Base-by-base conservation (phyloP, 1,140 invertebrate genomes). In the Forficula auricularia region DNA sequence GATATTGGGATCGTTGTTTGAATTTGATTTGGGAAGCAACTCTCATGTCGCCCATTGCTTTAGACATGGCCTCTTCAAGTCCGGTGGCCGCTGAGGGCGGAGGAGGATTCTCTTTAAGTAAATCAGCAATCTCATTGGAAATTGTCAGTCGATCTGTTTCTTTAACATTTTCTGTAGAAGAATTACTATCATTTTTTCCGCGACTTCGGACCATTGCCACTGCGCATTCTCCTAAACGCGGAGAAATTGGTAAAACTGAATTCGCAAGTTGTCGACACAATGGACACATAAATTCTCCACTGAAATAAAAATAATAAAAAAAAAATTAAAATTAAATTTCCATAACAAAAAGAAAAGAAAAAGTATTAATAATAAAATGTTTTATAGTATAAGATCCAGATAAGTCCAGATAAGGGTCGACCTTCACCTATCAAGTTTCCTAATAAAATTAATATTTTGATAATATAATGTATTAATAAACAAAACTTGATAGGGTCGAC, bases 1-100 rank as follows among this genome's bases (percentile, higher is more conserved):
- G 70, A 19, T 63, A 64, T 52, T 61, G 66, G 42, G 55, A 55
- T 47, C 63, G 60, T 45, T 64, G 62, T 39, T 72, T 72, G 14
- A 72, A 72, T 52, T 73, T 73, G 18, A 73, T 58, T 49, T 75
- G 72, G 12, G 84, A 87, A 35, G 74, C 73, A 55, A 74, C 77
- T 3, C 84, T 86, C 72, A 96, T 82, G 55, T 91, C 85, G 59
- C 92, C 86, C 84, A 94, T 89, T n/a, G 83, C 77, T 56, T 79
- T 81, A 19, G 72, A 73, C 72, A 87, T 86, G 32, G 82, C 81
- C 52, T 80, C 72, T 2, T 75, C 72, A 13, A 87, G 65, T 53
- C 74, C 75, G 4, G 77, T 75, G 9, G 67, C 62, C 35, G 60
- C 4, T 39, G n/a, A 15, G 18, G 13, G 22, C 37, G 16, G 40